Evolutionary conservation across 2,113 vertebrate species (phyloP), one percentile per base, ranked within the genome.

Genomic region (Epinephelus cyanopodus): DNA sequence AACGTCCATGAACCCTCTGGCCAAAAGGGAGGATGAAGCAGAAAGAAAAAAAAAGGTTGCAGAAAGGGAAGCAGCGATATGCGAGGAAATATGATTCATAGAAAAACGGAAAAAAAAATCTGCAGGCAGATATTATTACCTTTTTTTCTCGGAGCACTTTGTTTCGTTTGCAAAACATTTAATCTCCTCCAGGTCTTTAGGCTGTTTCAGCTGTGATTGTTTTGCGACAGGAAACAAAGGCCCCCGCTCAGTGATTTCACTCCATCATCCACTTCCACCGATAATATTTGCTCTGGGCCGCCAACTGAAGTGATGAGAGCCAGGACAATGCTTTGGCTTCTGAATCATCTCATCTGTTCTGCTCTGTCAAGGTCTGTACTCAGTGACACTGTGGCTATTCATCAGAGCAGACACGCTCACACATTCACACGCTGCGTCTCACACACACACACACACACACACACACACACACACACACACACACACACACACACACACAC

Each of bases 301-400:
- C 79, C 87, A 48, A 45, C 77, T 84, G 82, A 89, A 88, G 86
- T 87, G 83, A 88, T 85, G 90, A 90, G 83, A 91, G 90, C 69
- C 70, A 71, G 77, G 80, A 93, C 89, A 93, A 91, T 86, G 87
- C 80, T 85, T 75, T 69, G 62, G 80, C 89, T 89, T 93, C 88
- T 94, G 92, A 93, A 92, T 93, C 90, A 91, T 90, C 86, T 93
- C 91, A 92, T 92, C 91, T 94, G 90, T 92, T 93, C 91, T 89
- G 84, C 86, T 89, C 91, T 81, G 86, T 93, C 92, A 93, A 90
- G 88, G 92, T 90, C 92, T 94, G 88, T 66, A 85, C 82, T 79
- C 87, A 71, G 67, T 89, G 83, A 91, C 88, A 90, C 86, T 71
- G 56, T 84, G 81, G 83, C 84, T 84, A 91, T 90, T 93, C 87